Base-by-base conservation (phyloP, 2,113 vertebrate genomes). In the Leptobrachium leishanense region DNA sequence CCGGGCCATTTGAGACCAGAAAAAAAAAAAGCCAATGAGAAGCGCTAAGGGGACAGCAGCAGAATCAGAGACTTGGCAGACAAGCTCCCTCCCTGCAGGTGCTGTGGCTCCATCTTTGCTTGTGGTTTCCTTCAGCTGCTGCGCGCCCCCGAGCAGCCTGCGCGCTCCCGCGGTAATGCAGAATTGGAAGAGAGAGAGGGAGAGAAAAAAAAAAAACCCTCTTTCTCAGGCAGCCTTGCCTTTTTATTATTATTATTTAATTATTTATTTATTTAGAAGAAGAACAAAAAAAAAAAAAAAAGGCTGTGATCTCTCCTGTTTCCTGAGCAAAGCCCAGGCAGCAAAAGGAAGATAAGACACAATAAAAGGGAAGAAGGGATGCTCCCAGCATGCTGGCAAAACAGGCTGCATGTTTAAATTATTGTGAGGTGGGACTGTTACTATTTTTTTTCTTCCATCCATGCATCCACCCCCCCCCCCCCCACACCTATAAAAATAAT, bases 91-190 rank as follows among this genome's bases (percentile, higher is more conserved):
- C 87, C 84, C 84, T 75, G 79, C 79, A 86, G 72, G 86, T 88
- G 85, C 84, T 84, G 84, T 81, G 86, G 83, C 87, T 91, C 89
- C 88, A 91, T 90, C 85, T 88, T 87, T 86, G 77, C 79, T 84
- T 31, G 84, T 85, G 87, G 42, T 15, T 31, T 78, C 84, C 78
- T 79, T 82, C 66, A 65, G 84, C 68, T 83, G 76, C 43, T 77
- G 57, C 77, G 79, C 40, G 20, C 40, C 5, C 15, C 44, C 31
- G 76, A 71, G 68, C 77, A 67, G 46, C 11, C 39, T 46, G 77
- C 82, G 68, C 82, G 82, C 66, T 20, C 72, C 73, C 68, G 82
- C 20, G 15, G 13, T 41, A 80, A 76, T 83, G 82, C 82, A 83
- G 82, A 75, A 66, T 78, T 74, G 76, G 81, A 75, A 65, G 68